These are phyloP conservation scores for Drosophila paranaensis DNA, from an alignment of 2,888 invertebrate genomes.

Conservation along the genomic window DNA sequence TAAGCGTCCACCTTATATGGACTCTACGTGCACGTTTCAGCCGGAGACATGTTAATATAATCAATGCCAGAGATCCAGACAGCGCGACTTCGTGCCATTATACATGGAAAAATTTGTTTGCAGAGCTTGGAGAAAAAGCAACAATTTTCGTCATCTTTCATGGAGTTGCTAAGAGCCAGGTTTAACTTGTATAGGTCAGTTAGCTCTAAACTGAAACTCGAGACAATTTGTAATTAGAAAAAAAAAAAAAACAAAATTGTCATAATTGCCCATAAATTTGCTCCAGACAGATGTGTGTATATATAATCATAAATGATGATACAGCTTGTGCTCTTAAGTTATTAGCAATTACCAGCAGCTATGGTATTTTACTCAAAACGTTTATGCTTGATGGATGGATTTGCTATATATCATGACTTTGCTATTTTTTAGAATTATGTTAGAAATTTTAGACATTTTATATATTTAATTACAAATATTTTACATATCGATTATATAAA, in stretches of 20 bases:
- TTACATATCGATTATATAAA: no score
- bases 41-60: slow-evolving; percentile 53
- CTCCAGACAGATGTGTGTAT: no score
- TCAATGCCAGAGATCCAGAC: slow-evolving; percentile 56
- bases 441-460: background rate
- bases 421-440: background rate
- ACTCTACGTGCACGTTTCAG: slow-evolving; percentile 21
- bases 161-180: background rate
- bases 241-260: background rate
- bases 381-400: background rate
- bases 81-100: slow-evolving; percentile 39
- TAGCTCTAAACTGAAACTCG: slow-evolving; percentile 1
- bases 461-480: background rate
- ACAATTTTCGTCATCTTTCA: slow-evolving; percentile 9
- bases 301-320: background rate
- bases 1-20: slow-evolving; percentile 18
- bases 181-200: slow-evolving; percentile 23
- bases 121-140: slow-evolving; percentile 2
- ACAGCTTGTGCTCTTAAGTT: background rate
- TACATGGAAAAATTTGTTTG: slow-evolving; percentile 38
- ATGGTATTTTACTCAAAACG: background rate
- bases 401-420: no score
- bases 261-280: background rate
- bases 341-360: background rate
- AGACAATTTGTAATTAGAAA: background rate